phyloP scores from a whole-genome alignment of 2,113 vertebrate genomes.

The Callopanchax toddi region DNA sequence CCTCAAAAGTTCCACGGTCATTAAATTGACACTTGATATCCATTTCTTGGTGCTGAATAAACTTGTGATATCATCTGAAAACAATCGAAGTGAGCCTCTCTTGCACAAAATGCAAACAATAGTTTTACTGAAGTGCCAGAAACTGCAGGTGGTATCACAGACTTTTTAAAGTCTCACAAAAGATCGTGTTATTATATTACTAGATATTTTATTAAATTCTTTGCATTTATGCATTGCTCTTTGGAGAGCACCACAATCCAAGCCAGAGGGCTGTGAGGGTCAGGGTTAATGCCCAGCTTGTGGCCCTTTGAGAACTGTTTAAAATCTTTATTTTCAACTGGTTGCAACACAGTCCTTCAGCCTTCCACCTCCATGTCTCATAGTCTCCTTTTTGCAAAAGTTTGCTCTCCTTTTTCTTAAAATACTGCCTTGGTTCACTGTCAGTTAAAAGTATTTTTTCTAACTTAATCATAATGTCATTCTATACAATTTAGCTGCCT shows the following conservation, averaged over 20 bases:
- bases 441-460: too few species aligned
- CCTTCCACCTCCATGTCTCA: neutral
- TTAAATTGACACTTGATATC: constrained; percentile 32
- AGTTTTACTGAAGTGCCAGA: neutral
- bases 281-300: neutral
- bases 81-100: neutral
- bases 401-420: neutral
- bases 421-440: neutral
- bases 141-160: neutral
- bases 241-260: too few species aligned
- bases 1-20: constrained; percentile 14
- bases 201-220: too few species aligned
- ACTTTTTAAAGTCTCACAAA: neutral
- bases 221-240: too few species aligned
- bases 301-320: too few species aligned
- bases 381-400: neutral
- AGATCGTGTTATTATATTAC: too few species aligned
- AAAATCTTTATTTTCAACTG: too few species aligned
- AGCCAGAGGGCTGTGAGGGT: too few species aligned
- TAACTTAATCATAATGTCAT: too few species aligned
- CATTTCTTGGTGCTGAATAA: constrained; percentile 13
- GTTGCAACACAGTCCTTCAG: too few species aligned
- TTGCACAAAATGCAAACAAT: constrained; percentile 8
- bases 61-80: neutral
- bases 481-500: too few species aligned